These are phyloP conservation scores for Nothoprocta pentlandii DNA, from an alignment of 2,113 vertebrate genomes.

Conservation along the genomic window DNA sequence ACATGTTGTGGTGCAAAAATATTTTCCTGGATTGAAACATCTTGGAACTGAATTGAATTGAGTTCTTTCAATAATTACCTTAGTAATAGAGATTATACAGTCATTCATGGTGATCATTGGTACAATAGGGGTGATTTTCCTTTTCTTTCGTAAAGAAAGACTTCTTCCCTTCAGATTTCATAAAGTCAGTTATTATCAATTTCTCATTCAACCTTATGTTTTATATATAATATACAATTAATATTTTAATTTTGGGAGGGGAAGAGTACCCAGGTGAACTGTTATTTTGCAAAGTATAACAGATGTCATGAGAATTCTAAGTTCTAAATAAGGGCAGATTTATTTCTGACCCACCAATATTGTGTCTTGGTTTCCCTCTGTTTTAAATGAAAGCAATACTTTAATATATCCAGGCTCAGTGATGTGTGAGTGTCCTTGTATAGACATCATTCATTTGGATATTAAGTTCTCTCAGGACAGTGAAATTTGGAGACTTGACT, in stretches of 20 bases:
- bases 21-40: slow-evolving; percentile 22
- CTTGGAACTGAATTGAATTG: neutral
- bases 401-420: neutral
- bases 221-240: neutral
- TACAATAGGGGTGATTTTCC: neutral
- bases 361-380: neutral
- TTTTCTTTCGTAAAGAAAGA: neutral
- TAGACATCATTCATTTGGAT: neutral
- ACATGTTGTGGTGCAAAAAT: slow-evolving; percentile 39
- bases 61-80: slow-evolving; percentile 22
- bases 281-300: neutral
- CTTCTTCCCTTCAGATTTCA: neutral
- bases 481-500: neutral
- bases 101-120: neutral
- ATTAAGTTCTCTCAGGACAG: neutral
- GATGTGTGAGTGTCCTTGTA: neutral
- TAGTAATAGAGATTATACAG: neutral
- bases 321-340: neutral
- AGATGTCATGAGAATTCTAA: neutral
- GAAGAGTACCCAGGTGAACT: neutral
- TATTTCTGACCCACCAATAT: neutral
- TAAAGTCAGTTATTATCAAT: neutral
- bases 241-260: neutral
- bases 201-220: neutral
- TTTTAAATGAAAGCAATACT: neutral